Conservation (phyloP, 1,140 invertebrate genomes). For the Heliothis virescens region DNA sequence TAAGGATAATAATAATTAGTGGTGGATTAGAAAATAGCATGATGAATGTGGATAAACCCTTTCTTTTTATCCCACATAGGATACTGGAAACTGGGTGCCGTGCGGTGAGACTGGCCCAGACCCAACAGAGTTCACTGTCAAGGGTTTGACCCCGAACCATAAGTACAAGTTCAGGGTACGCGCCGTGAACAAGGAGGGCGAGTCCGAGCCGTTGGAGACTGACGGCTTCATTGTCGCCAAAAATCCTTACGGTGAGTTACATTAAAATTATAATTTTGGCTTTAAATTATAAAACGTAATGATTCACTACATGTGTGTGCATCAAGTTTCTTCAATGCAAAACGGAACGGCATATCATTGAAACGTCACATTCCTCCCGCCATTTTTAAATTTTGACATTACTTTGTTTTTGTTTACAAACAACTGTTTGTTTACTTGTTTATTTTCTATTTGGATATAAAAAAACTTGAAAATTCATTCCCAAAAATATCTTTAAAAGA, state of each 20-base stretch:
- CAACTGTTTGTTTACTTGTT: neutral
- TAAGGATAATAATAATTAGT: constrained; percentile 54
- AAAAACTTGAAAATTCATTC: no score
- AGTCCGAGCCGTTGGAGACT: constrained; percentile 97
- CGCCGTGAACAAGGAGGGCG: constrained; percentile 99
- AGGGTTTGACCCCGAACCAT: constrained; percentile 98
- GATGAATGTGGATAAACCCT: neutral
- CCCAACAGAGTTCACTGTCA: constrained; percentile 94
- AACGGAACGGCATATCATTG: neutral
- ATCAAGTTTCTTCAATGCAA: neutral
- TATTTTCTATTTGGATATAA: no score
- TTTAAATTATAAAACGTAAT: no score
- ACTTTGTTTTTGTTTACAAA: constrained; percentile 3
- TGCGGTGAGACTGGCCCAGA: constrained; percentile 96
- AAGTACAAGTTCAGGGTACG: constrained; percentile 99
- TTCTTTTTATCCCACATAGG: constrained; percentile 71
- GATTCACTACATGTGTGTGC: neutral
- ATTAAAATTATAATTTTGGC: no score
- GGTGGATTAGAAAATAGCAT: no score
- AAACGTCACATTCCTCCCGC: neutral
- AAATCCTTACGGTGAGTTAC: constrained; percentile 96
- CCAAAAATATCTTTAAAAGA: no score
- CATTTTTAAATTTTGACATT: constrained; percentile 24
- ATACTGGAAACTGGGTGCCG: constrained; percentile 96
- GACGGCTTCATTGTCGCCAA: constrained; percentile 95